Evolutionary conservation across 2,113 vertebrate genomes (phyloP), one percentile per base, ranked within the genome.

Genomic region (Mellivora capensis): DNA sequence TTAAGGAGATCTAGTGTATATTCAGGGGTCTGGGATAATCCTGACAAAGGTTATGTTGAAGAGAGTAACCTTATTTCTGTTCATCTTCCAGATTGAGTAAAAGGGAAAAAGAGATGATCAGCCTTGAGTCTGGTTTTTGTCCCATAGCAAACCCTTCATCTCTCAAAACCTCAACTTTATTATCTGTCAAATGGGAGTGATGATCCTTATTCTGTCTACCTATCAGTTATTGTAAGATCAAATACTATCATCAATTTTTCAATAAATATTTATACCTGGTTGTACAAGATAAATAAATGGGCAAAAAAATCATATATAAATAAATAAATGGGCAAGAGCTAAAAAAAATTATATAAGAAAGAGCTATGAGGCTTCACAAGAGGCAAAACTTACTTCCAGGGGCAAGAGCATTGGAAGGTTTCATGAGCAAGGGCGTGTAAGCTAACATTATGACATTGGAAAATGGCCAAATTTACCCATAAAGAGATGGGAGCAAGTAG

Each of bases 291-390:
- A 96, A 87, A 86, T 83, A 90, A 76, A 67, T 2, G 47, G 8
- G 10, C 27, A 44, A 93, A 52, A 0, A 62, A 25, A 52, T 74
- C 84, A 47, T 47, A 96, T 83, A 79, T 82, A 90, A 1, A 49
- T 57, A 96, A 87, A 86, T 83, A 90, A 76, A 67, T 2, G 39
- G 8, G 13, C 27, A 44, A 93, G 39, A 0, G 4, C 12, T 84
- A 64, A 96, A 91, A 96, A 91, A 27, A 54, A 76, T 74, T 82
- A 59, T n/a, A n/a, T 34, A 91, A 67, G 14, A 44, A 93, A 71
- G 7, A 88, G 27, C 20, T 67, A 12, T 80, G n/a, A 93, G 31
- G 2, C 31, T 49, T 92, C 52, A 64, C 17, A 86, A 23, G n/a
- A 95, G 6, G 21, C 39, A 89, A 18, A 74, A 10, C 7, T 89